Base-by-base conservation (phyloP, 1,140 invertebrate species). In the Drosophila albomicans region DNA sequence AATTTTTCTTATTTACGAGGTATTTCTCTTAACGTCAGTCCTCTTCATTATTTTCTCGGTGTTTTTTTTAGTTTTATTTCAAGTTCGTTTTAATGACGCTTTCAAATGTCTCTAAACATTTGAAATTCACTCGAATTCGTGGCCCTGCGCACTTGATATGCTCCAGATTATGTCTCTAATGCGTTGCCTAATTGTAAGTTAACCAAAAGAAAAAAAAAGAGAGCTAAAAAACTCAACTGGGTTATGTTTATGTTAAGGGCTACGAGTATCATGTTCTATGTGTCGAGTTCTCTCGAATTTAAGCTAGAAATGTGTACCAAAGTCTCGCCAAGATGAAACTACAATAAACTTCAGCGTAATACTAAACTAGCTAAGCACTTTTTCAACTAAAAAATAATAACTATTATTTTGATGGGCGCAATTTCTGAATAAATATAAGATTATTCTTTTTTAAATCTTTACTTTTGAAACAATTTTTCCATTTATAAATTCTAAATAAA, bases 261-360 rank as follows among this genome's bases (percentile, higher is more conserved):
- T 49, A 32, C n/a, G 58, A 45, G 49, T 25, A 56, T 71, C 61
- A 16, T 38, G 49, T 64, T 65, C 35, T 30, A 71, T 65, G 35
- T 8, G 20, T 4, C 20, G 3, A 30, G 28, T 71, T 71, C 51
- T 28, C 1, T 6, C 15, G 69, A 66, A 72, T 10, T 43, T 3
- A 2, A 28, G 2, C n/a, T 45, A 46, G 63, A 11, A 8, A 28
- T 11, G 38, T 43, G 54, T 48, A 13, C 10, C 30, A 46, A 43
- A 13, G 41, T 43, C 11, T 41, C 1, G 11, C 35, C 35, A 25
- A 38, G 35, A 7, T 38, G 35, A 38, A 6, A 10, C 35, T 7
- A 41, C 38, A 41, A 41, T 32, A 32, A 38, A 10, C 35, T 38
- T 38, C 10, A 38, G 35, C 35, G 35, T 10, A 10, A 10, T 38